Percentiles rank a stretch among this genome's conserved stretches.
These are phyloP conservation scores for Ormyrus rosae DNA, from an alignment of 2,888 invertebrate genomes.

Conservation along the genomic window DNA sequence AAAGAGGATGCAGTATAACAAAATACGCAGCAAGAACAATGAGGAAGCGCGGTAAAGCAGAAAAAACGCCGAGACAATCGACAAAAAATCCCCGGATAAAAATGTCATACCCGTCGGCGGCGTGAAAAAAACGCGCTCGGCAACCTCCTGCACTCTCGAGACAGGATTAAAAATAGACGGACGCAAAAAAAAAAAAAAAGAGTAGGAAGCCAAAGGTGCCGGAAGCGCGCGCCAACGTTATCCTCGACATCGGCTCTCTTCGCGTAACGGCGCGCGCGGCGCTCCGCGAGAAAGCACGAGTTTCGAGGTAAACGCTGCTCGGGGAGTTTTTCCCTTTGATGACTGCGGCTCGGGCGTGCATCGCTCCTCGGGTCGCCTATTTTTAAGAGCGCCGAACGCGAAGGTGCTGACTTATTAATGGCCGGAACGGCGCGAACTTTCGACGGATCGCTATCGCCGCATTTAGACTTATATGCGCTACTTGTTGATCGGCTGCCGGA, in stretches of 20 bases:
- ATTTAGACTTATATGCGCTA: slow-evolving; percentile 2
- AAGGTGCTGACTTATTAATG: slow-evolving; percentile 53
- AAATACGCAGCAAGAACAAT: no score
- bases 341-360: background rate
- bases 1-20: no score
- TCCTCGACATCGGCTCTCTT: slow-evolving; percentile 21
- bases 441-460: slow-evolving; percentile 16
- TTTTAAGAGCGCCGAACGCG: slow-evolving; percentile 43
- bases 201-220: slow-evolving; percentile 31
- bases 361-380: slow-evolving; percentile 31
- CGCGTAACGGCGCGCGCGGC: background rate
- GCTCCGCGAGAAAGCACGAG: background rate
- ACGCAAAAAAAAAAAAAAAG: slow-evolving; percentile 18
- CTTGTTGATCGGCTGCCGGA: background rate
- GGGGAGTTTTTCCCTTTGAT: slow-evolving; percentile 44
- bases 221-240: slow-evolving; percentile 40
- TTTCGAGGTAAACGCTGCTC: slow-evolving; percentile 37
- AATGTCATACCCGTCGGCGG: no score
- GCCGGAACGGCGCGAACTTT: slow-evolving; percentile 6
- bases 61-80: no score
- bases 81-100: no score
- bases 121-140: no score
- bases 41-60: no score
- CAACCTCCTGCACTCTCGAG: no score
- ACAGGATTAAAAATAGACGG: no score